These are phyloP conservation scores for Acholoe squamosa DNA, from an alignment of 2,888 invertebrate genomes.

Conservation along the genomic window DNA sequence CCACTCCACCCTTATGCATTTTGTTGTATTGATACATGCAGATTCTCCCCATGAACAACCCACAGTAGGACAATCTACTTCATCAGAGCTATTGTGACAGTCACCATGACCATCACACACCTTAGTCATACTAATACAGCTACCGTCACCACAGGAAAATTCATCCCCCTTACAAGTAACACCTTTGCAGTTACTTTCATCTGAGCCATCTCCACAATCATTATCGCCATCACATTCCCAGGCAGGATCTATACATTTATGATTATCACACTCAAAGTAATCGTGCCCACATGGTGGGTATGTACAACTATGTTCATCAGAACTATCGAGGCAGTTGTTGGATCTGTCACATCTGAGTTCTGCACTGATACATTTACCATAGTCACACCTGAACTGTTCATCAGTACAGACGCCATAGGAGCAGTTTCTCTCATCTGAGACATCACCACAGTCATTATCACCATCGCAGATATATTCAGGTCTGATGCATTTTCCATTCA, in stretches of 20 bases:
- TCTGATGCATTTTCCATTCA: background rate
- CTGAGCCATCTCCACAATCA: background rate
- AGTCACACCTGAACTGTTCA: background rate
- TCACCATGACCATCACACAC: background rate
- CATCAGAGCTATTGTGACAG: background rate
- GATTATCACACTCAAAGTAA: background rate
- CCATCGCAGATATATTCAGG: background rate
- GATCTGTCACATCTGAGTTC: background rate
- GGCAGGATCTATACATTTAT: background rate
- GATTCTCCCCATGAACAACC: background rate
- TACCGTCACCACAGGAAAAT: background rate
- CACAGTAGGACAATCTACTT: background rate
- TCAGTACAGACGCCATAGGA: background rate
- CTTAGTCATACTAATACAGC: background rate
- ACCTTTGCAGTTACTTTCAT: background rate
- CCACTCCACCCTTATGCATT: background rate
- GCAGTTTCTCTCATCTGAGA: slow-evolving; percentile 19
- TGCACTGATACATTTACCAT: background rate
- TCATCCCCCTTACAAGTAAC: background rate
- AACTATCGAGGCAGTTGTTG: background rate
- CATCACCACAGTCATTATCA: background rate
- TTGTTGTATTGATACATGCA: background rate
- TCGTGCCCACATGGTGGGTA: background rate
- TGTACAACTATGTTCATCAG: background rate
- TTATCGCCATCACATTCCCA: background rate